Base-by-base conservation (phyloP, 2,113 vertebrate species). In the Cheirogaleus medius region DNA sequence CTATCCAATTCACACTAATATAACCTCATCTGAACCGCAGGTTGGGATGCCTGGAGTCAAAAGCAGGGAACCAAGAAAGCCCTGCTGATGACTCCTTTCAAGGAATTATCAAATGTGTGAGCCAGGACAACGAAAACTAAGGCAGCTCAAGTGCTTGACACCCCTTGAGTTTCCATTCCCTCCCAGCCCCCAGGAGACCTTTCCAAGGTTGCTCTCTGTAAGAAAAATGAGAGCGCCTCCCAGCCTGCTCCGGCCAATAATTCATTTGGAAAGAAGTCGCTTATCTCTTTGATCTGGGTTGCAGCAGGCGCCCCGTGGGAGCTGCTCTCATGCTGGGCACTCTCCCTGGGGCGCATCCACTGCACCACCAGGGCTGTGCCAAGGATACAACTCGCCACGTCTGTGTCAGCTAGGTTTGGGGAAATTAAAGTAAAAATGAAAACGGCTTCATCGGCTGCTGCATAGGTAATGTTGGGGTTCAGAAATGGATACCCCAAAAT, bases 181-280 rank as follows among this genome's bases (percentile, higher is more conserved):
- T 52, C 4, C 21, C 3, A 3, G n/a, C 34, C 42, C 4, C 66
- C 58, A 7, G 25, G 69, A 89, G 49, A 74, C 44, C 83, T 87
- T 69, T 29, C 71, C 78, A 85, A 88, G 86, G 82, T 54, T 92
- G 78, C 39, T 87, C 20, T 66, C 80, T 44, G 1, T 23, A 27
- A 94, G 84, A 93, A 94, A 83, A 90, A 84, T 9, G 60, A 90
- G 60, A 73, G 84, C 13, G n/a, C 27, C 92, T 85, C 58, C 8
- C 64, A 82, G 58, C 58, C 64, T 37, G 15, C 44, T 8, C 32
- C 1, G 12, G 52, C 63, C 83, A 63, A 39, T 81, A 52, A 93
- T 87, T 96, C 47, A 88, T 68, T 90, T 49, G 17, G 69, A 94
- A 90, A 76, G 29, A 20, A 92, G 58, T 83, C 27, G 37, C 49